Base-by-base conservation (phyloP, 1,140 invertebrate species). In the Pseudachorutes palmiensis region DNA sequence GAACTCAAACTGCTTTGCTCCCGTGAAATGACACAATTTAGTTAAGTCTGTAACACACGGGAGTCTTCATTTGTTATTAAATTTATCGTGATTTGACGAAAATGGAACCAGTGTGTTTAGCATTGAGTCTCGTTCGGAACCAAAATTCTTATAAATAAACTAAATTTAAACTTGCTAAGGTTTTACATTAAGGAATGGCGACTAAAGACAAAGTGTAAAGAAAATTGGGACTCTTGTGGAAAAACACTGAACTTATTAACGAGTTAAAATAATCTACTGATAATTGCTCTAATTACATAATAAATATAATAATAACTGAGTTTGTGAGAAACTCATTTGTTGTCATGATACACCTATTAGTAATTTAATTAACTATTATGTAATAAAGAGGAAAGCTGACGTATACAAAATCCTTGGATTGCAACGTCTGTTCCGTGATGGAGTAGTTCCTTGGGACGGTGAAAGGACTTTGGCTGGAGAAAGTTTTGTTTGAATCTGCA, bases 191-290 rank as follows among this genome's bases (percentile, higher is more conserved):
- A 26, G 51, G 36, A 45, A 45, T 45, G 9, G 19, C 36, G 36
- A 12, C 19, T 45, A 45, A 45, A 45, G 36, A 45, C 36, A 45
- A 45, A 45, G 5, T 55, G 51, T 19, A 55, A 55, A 55, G 51
- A 24, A 55, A 22, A 16, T 9, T 14, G 24, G 24, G 51, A 24
- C 9, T 55, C 24, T 55, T 26, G 24, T 14, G 24, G 5, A 55
- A 55, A 55, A 55, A 9, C 9, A 55, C 51, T 55, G 51, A 55
- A 55, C 51, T 55, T 55, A 55, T 55, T 55, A 55, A 55, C 24
- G 51, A 55, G 51, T 55, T 55, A 55, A 5, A 26, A 55, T 19
- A 14, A 55, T 14, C 24, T 55, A 55, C 51, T 55, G 51, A 55
- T 55, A 55, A 5, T 55, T 55, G 51, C 51, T 55, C 51, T 55